phyloP scores from a whole-genome alignment of 92 coral and sea anemone species.

The Pocillopora meandrina region DNA sequence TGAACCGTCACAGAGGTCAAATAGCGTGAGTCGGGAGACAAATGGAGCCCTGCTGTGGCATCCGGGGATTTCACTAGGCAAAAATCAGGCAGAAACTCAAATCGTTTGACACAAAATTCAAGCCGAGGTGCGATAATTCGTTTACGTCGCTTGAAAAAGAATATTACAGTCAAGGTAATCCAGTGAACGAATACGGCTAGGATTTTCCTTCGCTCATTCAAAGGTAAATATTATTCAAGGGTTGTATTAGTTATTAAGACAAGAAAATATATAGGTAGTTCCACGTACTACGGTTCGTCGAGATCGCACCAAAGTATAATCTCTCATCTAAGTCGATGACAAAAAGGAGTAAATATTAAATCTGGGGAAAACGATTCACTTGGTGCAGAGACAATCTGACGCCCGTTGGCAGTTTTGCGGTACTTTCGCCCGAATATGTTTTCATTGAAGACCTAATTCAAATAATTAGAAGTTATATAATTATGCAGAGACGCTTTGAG shows the following conservation, averaged over 20 bases:
- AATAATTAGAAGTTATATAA: too few relatives aligned
- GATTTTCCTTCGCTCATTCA: neutral
- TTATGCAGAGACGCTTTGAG: too few relatives aligned
- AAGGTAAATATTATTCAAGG: neutral
- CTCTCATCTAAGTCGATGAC: neutral
- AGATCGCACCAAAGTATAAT: neutral
- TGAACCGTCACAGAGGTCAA: neutral
- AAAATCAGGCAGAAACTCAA: neutral
- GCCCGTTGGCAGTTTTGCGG: too few relatives aligned
- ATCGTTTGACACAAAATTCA: neutral
- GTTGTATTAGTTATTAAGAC: neutral
- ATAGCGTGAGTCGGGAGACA: slow-evolving; percentile 1
- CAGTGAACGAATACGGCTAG: neutral
- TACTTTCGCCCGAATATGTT: too few relatives aligned
- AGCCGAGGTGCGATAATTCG: neutral
- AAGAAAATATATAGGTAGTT: neutral
- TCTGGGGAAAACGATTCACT: too few relatives aligned
- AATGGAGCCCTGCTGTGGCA: slow-evolving; percentile 22
- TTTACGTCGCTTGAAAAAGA: neutral
- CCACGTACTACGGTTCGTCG: neutral
- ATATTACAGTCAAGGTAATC: neutral
- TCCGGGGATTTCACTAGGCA: neutral
- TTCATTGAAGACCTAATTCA: too few relatives aligned
- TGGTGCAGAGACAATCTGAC: too few relatives aligned
- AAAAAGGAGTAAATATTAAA: neutral